A percentile compares a stretch with the other conserved stretches of the same genome.
Evolutionary conservation across 1,140 invertebrate genomes (phyloP).

Genomic region (Acromyrmex heyeri): DNA sequence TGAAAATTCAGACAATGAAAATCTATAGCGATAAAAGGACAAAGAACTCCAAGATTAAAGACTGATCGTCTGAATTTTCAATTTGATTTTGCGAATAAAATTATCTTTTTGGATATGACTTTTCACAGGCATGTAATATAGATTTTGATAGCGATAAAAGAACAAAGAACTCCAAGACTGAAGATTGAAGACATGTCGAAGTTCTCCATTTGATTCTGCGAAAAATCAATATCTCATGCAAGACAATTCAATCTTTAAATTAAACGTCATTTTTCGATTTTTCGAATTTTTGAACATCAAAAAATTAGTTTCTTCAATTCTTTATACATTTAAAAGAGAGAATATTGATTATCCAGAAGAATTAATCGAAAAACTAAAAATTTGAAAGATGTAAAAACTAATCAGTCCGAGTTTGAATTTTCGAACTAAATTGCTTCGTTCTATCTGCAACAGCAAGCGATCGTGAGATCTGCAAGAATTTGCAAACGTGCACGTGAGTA

Average conservation of each 20-base stretch:
- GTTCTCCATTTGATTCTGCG: slow-evolving; percentile 13
- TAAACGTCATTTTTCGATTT: background rate
- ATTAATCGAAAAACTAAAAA: background rate
- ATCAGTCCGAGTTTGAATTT: background rate
- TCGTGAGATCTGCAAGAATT: background rate
- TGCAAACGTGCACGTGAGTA: slow-evolving; percentile 66
- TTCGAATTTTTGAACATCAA: background rate
- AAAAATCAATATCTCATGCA: background rate
- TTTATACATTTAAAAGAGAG: background rate
- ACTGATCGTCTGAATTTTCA: no score
- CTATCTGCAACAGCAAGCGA: background rate
- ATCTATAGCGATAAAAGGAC: no score
- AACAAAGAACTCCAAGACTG: slow-evolving; percentile 33
- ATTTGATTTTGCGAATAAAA: no score
- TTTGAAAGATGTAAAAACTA: background rate
- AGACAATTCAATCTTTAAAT: background rate
- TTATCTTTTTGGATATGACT: no score
- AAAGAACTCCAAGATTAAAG: no score
- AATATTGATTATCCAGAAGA: background rate
- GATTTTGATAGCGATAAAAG: background rate
- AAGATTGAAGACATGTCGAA: slow-evolving; percentile 40
- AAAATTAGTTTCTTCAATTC: background rate
- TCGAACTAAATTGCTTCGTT: background rate
- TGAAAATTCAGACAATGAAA: no score
- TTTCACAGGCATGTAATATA: background rate